Base-by-base conservation (phyloP, 2,888 invertebrate species). In the Drosophila pseudotakahashii region DNA sequence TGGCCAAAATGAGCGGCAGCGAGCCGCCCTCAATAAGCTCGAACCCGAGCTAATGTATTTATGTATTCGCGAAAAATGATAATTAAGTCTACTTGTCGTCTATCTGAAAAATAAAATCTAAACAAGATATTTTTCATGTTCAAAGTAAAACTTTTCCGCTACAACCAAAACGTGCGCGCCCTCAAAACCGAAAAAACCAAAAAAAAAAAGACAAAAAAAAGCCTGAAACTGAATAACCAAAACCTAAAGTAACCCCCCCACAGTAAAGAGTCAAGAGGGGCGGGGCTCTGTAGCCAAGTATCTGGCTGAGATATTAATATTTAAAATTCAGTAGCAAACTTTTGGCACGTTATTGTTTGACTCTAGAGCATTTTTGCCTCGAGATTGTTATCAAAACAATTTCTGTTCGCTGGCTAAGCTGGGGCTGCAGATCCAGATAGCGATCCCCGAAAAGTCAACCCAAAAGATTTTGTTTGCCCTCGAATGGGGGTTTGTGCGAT, bases 311-410 rank as follows among this genome's bases (percentile, higher is more conserved):
- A 88, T 83, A 85, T 83, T 83, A 88, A 84, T 83, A 84, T 85
- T 85, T 86, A 85, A 91, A 89, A 81, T 90, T 90, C 91, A 89
- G 90, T 90, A 90, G 90, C 91, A 79, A 89, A 79, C 83, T 90
- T 90, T 90, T 90, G 88, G 89, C 89, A 90, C 89, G 89, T 89
- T 89, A 88, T 84, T 81, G 84, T 81, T 84, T 75, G 85, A 79
- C 78, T 83, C 69, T 37, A 47, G 32, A 73, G 64, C 64, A 72
- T 69, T 66, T 72, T 75, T 68, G 79, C 73, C 68, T 34, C 58
- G 61, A 62, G 89, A 88, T 88, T 88, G 78, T 79, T 88, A 86
- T 88, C 86, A 76, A 77, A 76, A 77, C 79, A 70, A 79, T 85
- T 85, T 85, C 54, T 67, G 66, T 75, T 59, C 42, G 51, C 67